Conservation (phyloP, 1,140 invertebrate species). For the Physella acuta region DNA sequence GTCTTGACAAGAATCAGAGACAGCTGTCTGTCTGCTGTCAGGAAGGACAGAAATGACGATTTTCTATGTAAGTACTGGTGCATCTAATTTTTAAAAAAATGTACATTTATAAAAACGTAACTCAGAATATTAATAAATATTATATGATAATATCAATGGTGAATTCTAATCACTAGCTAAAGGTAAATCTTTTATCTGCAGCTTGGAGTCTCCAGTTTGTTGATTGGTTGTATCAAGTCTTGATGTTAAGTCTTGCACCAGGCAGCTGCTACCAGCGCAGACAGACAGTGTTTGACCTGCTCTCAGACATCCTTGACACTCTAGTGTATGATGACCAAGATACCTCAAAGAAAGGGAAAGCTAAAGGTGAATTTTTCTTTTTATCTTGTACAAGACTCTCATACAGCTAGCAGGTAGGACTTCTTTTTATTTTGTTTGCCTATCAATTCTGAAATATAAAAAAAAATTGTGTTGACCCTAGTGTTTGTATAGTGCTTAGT, state of each 20-base stretch:
- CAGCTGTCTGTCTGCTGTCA: conserved; percentile 34
- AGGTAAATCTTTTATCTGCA: conserved; percentile 17
- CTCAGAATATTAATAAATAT: not conserved
- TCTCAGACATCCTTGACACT: conserved; percentile 41
- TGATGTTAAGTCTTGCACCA: conserved; percentile 61
- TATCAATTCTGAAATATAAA: no score
- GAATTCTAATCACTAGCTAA: conserved; percentile 27
- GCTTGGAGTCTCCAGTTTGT: conserved; percentile 45
- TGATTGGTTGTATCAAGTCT: conserved; percentile 62
- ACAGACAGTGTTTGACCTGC: conserved; percentile 45
- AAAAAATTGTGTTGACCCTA: no score
- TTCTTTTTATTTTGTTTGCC: no score
- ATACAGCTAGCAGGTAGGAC: no score
- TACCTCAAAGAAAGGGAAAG: conserved; percentile 28
- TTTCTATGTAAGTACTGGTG: conserved; percentile 14
- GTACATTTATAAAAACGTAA: conserved; percentile 1
- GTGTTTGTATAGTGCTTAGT: no score
- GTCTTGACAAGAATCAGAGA: conserved; percentile 44
- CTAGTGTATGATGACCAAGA: conserved; percentile 29
- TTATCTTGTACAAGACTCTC: no score
- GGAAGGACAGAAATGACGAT: conserved; percentile 28
- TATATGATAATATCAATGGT: not conserved
- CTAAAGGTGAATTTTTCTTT: conserved; percentile 24
- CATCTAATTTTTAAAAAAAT: not conserved
- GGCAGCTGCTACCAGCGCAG: conserved; percentile 65